Base-by-base conservation (phyloP, 2,113 vertebrate species). In the Syngnathoides biaculeatus region DNA sequence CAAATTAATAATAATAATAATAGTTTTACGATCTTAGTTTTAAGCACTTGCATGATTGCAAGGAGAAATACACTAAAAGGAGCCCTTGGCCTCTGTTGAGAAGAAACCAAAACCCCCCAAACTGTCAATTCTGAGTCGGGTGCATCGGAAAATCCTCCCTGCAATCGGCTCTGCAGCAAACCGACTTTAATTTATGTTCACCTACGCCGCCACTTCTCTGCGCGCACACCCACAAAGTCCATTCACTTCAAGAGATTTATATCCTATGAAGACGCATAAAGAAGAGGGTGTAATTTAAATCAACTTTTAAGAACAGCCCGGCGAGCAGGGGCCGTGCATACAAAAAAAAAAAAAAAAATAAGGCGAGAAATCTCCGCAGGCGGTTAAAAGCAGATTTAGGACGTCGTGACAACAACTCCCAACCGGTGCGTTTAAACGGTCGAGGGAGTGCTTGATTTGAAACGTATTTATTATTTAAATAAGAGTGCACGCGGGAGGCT, bases 241-340 rank as follows among this genome's bases (percentile, higher is more conserved):
- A 84, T 92, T 90, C 79, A 91, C 90, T 88, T 82, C 81, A 89
- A 88, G 84, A 91, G 90, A 91, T 92, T 91, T 90, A 92, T 92
- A 88, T 89, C 89, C 89, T 87, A 89, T 89, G 87, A 88, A 79
- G 83, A 72, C 9, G 64, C 81, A 90, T 89, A 91, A 89, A 90
- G 86, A 85, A 78, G 84, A 70, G 75, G 80, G 83, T 83, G 84
- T 88, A 83, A 87, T 90, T 91, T 86, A 90, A 89, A 91, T 91
- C 84, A 90, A 90, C 84, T 84, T 88, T 86, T 81, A 90, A 82
- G 84, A 89, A 89, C 69, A 84, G 84, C 75, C 74, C 60, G 79
- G 79, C 67, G 74, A 84, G 1, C 10, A 20, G 20, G 74, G 74
- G 88, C 79, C 81, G 78, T 82, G 80, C 86, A 86, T 86, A 87